Conservation (phyloP, 2,888 invertebrate species). For the Drosophila lutescens region DNA sequence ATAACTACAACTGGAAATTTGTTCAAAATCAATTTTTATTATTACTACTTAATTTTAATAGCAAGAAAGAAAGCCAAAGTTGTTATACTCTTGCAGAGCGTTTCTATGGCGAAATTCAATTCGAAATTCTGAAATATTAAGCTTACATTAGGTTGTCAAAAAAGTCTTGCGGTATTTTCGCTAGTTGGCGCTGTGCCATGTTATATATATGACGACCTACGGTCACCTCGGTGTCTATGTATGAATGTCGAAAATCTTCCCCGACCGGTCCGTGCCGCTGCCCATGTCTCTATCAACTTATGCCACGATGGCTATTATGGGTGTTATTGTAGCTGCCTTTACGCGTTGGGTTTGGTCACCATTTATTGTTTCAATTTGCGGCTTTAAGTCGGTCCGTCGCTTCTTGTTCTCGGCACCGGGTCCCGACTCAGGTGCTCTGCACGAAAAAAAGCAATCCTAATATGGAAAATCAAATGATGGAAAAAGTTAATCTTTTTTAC, state of each 20-base stretch:
- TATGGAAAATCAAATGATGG: too few species aligned
- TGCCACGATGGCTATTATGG: constrained; percentile 37
- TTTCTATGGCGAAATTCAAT: too few species aligned
- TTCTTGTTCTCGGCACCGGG: constrained; percentile 26
- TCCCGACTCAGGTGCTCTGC: constrained; percentile 10
- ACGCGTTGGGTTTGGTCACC: constrained; percentile 23
- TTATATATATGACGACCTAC: constrained; percentile 4
- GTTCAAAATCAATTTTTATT: too few species aligned
- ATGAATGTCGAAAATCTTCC: neutral
- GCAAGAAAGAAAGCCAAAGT: too few species aligned
- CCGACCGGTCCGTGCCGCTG: neutral
- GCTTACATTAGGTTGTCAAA: rapidly evolving
- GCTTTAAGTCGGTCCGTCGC: constrained; percentile 19
- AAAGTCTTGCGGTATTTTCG: too few species aligned
- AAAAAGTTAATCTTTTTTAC: too few species aligned
- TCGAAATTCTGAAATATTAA: too few species aligned
- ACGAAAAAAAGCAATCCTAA: neutral
- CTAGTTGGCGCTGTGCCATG: too few species aligned
- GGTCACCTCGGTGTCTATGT: constrained; percentile 7
- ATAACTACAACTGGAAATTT: neutral
- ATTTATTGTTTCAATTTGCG: constrained; percentile 42
- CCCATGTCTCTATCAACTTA: constrained; percentile 34
- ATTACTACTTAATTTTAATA: too few species aligned
- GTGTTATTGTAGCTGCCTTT: constrained; percentile 19
- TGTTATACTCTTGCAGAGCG: too few species aligned